Base-by-base conservation (phyloP, 2,888 invertebrate species). In the Cryptops parisi region DNA sequence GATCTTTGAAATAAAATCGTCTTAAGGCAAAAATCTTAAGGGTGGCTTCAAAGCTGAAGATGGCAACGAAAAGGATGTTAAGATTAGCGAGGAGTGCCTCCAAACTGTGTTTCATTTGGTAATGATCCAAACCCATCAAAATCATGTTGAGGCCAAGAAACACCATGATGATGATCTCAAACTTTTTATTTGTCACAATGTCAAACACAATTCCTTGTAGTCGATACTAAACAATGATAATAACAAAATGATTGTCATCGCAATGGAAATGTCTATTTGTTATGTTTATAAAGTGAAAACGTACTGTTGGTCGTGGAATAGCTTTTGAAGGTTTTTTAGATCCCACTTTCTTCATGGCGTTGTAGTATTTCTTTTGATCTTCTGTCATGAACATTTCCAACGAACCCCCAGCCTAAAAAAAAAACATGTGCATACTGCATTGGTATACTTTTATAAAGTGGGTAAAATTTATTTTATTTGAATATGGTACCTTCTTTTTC, bases 311-410 rank as follows among this genome's bases (percentile, higher is more conserved):
- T 72, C 93, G 81, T 59, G 96, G 96, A 70, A 91, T 96, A 61
- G 96, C 94, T 78, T 97, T 97, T 71, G 94, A 78, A 56, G 96
- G 97, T 72, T 94, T 91, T 72, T 96, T 96, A 54, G 89, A 90
- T 63, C 93, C 91, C 91, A 97, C 94, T 75, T 96, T 94, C 75
- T 97, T 97, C 96, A 97, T 96, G 57, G 97, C 96, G 70, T 93
- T 94, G 76, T 97, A 97, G 74, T 97, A 97, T 76, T 96, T 97
- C 79, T 96, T 96, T 76, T 97, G 97, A 75, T 96, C 96, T 72
- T 96, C 96, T 65, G 96, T 96, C 96, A 97, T 96, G 78, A 97
- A 96, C 93, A 96, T 91, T 74, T 96, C 96, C 62, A 96, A 78
- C 62, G 94, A 94, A 62, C 94, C 96, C 65, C 96, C 96, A 64